phyloP scores from a whole-genome alignment of 2,113 vertebrate genomes.

The Mirounga angustirostris region DNA sequence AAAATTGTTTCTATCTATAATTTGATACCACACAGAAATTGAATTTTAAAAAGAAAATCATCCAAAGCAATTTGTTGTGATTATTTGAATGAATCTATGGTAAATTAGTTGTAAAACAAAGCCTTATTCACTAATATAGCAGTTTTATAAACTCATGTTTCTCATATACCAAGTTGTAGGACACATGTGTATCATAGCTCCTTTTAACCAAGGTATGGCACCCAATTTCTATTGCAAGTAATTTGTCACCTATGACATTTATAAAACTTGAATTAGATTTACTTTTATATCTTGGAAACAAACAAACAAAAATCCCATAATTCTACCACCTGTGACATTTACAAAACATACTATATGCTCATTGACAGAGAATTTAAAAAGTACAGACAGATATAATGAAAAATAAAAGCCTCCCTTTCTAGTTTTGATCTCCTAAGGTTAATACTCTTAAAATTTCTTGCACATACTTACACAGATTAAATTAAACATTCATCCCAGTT shows the following conservation, averaged over 20 bases:
- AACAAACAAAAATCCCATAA: background rate
- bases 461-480: background rate
- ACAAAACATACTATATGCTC: background rate
- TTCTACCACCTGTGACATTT: background rate
- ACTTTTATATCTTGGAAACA: slow-evolving; percentile 2
- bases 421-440: background rate
- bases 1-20: background rate
- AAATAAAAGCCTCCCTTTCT: background rate
- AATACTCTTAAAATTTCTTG: background rate
- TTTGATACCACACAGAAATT: background rate
- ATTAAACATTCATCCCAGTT: background rate
- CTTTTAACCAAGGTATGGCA: background rate
- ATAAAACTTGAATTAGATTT: background rate
- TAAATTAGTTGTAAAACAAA: slow-evolving; percentile 7
- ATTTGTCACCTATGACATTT: background rate
- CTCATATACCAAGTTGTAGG: background rate
- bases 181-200: background rate
- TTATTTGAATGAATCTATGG: background rate
- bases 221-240: background rate
- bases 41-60: slow-evolving; percentile 10
- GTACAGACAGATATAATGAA: background rate
- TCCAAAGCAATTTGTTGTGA: background rate
- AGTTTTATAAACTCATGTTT: background rate
- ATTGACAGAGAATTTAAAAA: background rate
- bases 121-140: background rate